Percentiles rank a stretch among this genome's conserved stretches.
phyloP scores from a whole-genome alignment of 2,888 invertebrate genomes.

The Quadroppia sp. region DNA sequence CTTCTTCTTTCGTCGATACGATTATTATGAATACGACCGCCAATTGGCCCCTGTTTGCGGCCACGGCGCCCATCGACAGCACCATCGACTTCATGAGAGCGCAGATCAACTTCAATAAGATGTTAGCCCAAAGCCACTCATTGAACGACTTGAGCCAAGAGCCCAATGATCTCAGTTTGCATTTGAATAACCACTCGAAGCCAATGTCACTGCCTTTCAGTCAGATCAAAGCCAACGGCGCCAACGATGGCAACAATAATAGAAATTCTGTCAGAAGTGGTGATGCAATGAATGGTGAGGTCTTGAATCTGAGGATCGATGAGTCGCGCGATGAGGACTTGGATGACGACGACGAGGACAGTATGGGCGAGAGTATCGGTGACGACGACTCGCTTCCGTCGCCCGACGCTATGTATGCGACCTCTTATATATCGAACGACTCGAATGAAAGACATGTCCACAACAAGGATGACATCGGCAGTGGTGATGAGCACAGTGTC shows the following conservation, averaged over 20 bases:
- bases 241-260: slow-evolving; percentile 6
- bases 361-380: not conserved
- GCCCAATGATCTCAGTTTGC: slow-evolving; percentile 10
- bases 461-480: not conserved
- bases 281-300: not conserved
- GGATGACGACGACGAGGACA: slow-evolving; percentile 25
- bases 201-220: not conserved
- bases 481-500: slow-evolving; percentile 8
- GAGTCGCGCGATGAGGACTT: slow-evolving; percentile 6
- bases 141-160: not conserved
- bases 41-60: slow-evolving; percentile 23
- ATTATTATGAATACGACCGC: slow-evolving; percentile 7
- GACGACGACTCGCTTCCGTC: slow-evolving; percentile 20
- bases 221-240: not conserved
- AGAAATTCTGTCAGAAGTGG: not conserved
- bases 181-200: not conserved
- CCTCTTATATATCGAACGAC: slow-evolving; percentile 18
- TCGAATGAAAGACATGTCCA: not conserved
- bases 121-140: not conserved
- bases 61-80: slow-evolving; percentile 3
- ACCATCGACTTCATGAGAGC: not conserved
- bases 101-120: not conserved
- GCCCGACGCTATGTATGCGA: slow-evolving; percentile 2
- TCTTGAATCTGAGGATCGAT: not conserved
- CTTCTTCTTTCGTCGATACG: too few species aligned